These are phyloP conservation scores for Azemiops feae DNA, from an alignment of 2,113 vertebrate species.

Conservation along the genomic window DNA sequence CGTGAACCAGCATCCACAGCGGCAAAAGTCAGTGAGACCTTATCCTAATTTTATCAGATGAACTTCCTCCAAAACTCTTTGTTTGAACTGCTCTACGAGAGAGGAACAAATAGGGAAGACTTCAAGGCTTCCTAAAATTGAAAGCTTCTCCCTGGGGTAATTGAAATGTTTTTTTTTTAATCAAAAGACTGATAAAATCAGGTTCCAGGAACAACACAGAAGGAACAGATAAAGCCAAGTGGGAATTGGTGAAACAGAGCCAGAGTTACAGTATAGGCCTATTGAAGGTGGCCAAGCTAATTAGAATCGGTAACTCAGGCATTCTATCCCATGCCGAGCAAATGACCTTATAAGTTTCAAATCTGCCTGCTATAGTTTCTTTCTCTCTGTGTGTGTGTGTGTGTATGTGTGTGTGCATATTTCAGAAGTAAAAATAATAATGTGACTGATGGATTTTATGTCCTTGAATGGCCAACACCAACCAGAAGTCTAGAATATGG, in stretches of 20 bases:
- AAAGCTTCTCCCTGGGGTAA: slow-evolving; percentile 79
- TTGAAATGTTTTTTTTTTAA: slow-evolving; percentile 70
- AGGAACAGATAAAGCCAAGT: slow-evolving; percentile 77
- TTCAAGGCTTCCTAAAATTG: slow-evolving; percentile 83
- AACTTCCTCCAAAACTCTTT: slow-evolving; percentile 72
- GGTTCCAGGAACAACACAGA: slow-evolving; percentile 78
- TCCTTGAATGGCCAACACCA: slow-evolving; percentile 75
- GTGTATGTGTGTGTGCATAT: slow-evolving; percentile 35
- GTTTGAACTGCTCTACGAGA: slow-evolving; percentile 75
- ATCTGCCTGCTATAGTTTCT: slow-evolving; percentile 63
- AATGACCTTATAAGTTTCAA: slow-evolving; percentile 82
- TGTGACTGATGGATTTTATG: slow-evolving; percentile 70
- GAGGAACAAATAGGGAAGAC: slow-evolving; percentile 76
- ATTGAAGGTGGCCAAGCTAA: slow-evolving; percentile 78
- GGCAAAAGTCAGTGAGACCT: slow-evolving; percentile 66
- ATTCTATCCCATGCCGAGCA: slow-evolving; percentile 79
- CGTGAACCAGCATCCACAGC: slow-evolving; percentile 15
- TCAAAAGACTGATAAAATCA: slow-evolving; percentile 75
- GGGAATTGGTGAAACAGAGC: slow-evolving; percentile 76
- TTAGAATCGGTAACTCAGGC: slow-evolving; percentile 81
- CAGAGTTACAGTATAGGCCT: slow-evolving; percentile 69
- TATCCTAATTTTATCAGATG: slow-evolving; percentile 79
- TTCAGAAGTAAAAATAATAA: slow-evolving; percentile 82
- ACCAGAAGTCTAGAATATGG: slow-evolving; percentile 69
- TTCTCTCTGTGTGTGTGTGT: background rate